Evolutionary conservation across 2,113 vertebrate species (phyloP), one percentile per base, ranked within the genome.

Genomic region (Lasiurus borealis): DNA sequence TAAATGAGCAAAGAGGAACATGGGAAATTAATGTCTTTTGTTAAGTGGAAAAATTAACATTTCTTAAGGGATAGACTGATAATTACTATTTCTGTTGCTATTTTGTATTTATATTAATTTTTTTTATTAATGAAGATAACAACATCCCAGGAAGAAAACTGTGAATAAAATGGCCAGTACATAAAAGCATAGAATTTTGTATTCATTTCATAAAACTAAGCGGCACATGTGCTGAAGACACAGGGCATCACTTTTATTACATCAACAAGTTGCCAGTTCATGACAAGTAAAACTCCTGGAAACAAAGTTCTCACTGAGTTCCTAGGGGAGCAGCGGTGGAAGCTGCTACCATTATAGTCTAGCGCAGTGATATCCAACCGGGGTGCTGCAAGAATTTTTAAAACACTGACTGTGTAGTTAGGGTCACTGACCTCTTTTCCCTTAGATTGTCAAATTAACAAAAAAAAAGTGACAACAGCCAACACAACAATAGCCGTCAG

Each of bases 21-120:
- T 27, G 3, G 52, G 59, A 82, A 88, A 82, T 57, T 73, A 48
- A 16, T n/a, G 5, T 88, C 59, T 81, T 84, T 86, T 36, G 71
- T 83, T 34, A 64, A 64, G 29, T 89, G 36, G 29, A 75, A 90
- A 80, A 80, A 36, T 76, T 54, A 87, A 76, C 18, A 54, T 57
- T 82, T 86, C 52, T 86, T 69, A 93, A 86, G 89, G 25, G 4
- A 68, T 77, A 25, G 23, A 29, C 54, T 85, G 6, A 15, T 68
- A 25, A 16, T 82, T 57, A 18, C 15, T 93, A 29, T 54, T 93
- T 44, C 29, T 71, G 31, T 88, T 86, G 34, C 27, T 66, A 10
- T 94, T 85, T 85, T 89, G 13, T 66, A 59, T 57, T 93, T 93
- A 14, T 59, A 36, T 95, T 84, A 82, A 57, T 87, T 64, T 71